Base-by-base conservation (phyloP, 1,140 invertebrate genomes). In the Camponotus vicinus region DNA sequence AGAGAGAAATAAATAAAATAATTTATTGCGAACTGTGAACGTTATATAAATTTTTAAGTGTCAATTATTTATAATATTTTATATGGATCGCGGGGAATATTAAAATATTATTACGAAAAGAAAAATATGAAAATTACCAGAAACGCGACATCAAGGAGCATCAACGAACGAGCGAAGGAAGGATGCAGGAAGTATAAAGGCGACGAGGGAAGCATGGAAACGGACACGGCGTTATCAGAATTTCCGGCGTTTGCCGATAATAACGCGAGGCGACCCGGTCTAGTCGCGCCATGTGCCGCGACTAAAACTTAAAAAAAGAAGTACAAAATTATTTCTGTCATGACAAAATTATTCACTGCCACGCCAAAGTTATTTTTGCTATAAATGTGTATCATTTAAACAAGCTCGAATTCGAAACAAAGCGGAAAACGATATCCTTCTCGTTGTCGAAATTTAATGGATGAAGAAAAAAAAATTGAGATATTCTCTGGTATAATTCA, bases 171-270 rank as follows among this genome's bases (percentile, higher is more conserved):
- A 27, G n/a, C 71, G 21, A 42, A 73, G 42, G 32, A 90, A 88
- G 84, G 86, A 79, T 80, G 45, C 84, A 88, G 90, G 89, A 90
- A 90, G 84, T 63, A 55, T 32, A 86, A 21, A 49, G 64, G 52
- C 40, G 67, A 67, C 45, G 78, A 59, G 84, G 79, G 76, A 71
- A 91, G 89, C 75, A 89, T 90, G 85, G 84, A 85, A 89, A 90
- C 88, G 92, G 92, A 93, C 87, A 91, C 70, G 86, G 77, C 70
- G 82, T 92, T 93, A 93, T 93, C 93, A 57, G 82, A 78, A 69
- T 86, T 93, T 93, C 93, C 93, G 92, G 87, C 63, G 87, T 89
- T 91, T 77, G 45, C 78, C 85, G 92, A 92, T 92, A 92, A 91
- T 82, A 80, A 76, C 76, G 61, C 67, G 42, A n/a, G 32, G 32